phyloP scores from a whole-genome alignment of 2,113 vertebrate species.

The Austrofundulus limnaeus region DNA sequence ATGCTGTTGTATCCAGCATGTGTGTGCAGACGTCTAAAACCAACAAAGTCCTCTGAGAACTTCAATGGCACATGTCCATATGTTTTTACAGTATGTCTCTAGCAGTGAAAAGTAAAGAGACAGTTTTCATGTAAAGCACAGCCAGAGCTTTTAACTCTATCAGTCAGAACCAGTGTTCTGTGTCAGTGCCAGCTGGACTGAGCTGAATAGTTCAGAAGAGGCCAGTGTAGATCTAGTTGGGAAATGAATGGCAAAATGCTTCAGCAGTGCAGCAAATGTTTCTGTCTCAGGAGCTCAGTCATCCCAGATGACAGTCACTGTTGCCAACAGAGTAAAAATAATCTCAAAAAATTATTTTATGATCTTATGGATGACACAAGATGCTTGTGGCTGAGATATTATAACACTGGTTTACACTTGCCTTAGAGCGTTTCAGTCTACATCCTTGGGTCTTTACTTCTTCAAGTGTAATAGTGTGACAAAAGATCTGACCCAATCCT shows the following conservation, averaged over 20 bases:
- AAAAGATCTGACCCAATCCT: too few relatives aligned
- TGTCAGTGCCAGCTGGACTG: constrained; percentile 31
- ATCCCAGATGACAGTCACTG: too few relatives aligned
- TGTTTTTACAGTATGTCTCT: constrained; percentile 2
- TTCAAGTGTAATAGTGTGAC: too few relatives aligned
- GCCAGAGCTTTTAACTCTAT: constrained; percentile 52
- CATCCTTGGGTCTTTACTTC: too few relatives aligned
- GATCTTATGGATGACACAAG: too few relatives aligned
- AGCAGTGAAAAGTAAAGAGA: constrained; percentile 20
- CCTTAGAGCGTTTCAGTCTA: too few relatives aligned
- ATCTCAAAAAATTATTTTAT: too few relatives aligned
- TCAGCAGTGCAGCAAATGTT: constrained; percentile 38
- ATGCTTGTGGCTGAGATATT: too few relatives aligned
- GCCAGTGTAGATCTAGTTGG: background rate
- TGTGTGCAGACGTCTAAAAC: constrained; percentile 23
- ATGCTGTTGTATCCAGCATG: constrained; percentile 36
- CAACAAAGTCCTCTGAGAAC: constrained; percentile 16
- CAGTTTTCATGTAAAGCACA: constrained; percentile 18
- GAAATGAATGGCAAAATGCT: constrained; percentile 23
- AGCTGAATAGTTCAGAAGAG: constrained; percentile 25
- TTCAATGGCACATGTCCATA: constrained; percentile 23
- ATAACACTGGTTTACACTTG: too few relatives aligned
- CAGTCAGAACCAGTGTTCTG: constrained; percentile 40
- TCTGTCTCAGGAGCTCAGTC: too few relatives aligned
- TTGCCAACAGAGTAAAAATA: too few relatives aligned